phyloP scores from a whole-genome alignment of 2,888 invertebrate genomes.

The Lacanobia wlatinum region DNA sequence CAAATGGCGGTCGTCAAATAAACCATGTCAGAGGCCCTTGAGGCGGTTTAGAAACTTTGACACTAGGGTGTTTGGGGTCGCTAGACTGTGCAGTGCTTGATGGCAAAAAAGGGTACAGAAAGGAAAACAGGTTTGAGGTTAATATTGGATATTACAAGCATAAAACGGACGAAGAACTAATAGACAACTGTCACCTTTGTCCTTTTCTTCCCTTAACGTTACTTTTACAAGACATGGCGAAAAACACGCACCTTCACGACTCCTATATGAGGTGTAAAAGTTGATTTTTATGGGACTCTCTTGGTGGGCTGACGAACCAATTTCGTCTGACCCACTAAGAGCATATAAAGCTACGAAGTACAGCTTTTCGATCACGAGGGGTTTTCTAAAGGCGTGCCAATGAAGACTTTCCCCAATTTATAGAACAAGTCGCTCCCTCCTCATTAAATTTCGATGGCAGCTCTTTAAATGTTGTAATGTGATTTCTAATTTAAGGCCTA shows the following conservation, averaged over 20 bases:
- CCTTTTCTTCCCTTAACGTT: neutral
- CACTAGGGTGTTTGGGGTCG: too few species aligned
- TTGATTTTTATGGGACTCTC: constrained; percentile 33
- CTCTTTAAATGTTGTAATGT: constrained; percentile 27
- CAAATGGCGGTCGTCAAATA: too few species aligned
- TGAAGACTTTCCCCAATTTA: constrained; percentile 48
- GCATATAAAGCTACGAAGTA: constrained; percentile 1
- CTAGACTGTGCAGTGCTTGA: too few species aligned
- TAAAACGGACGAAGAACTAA: too few species aligned
- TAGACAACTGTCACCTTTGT: too few species aligned
- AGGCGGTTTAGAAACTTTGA: too few species aligned
- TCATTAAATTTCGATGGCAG: constrained; percentile 37
- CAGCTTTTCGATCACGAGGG: constrained; percentile 12
- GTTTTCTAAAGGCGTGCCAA: constrained; percentile 29
- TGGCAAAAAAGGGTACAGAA: too few species aligned
- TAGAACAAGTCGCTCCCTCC: constrained; percentile 24
- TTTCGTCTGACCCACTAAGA: constrained; percentile 31
- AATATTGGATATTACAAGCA: too few species aligned
- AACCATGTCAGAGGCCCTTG: too few species aligned
- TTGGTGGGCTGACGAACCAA: constrained; percentile 11
- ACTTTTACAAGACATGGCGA: neutral
- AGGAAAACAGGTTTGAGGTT: too few species aligned
- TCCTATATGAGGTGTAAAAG: constrained; percentile 5
- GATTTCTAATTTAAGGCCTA: constrained; percentile 38
- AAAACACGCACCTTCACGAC: constrained; percentile 19